These are phyloP conservation scores for Philhelius pedissequus DNA, from an alignment of 2,888 invertebrate species.

Conservation along the genomic window DNA sequence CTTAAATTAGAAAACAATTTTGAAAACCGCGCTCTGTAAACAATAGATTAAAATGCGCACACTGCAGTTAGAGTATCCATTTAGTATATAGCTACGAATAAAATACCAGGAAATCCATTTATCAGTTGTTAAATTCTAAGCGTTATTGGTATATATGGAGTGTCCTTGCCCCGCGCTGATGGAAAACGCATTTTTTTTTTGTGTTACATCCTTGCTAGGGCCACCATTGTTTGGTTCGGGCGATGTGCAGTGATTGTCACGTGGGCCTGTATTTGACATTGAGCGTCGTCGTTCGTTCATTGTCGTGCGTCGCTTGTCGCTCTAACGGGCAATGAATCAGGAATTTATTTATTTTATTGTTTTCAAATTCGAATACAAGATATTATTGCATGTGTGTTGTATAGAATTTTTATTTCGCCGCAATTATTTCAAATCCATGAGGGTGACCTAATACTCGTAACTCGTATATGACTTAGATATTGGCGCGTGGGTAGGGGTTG, in stretches of 20 bases:
- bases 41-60: constrained; percentile 39
- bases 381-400: constrained; percentile 5
- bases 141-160: background rate
- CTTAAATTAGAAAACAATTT: constrained; percentile 12
- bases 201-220: constrained; percentile 37
- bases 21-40: background rate
- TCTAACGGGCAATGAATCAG: constrained; percentile 15
- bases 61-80: constrained; percentile 20
- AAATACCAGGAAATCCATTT: constrained; percentile 39
- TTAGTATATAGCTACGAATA: background rate
- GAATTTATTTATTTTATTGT: constrained; percentile 38
- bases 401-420: constrained; percentile 15
- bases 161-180: background rate
- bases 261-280: constrained; percentile 61
- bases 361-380: constrained; percentile 45
- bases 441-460: too few relatives aligned
- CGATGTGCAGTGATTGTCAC: constrained; percentile 41
- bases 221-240: constrained; percentile 52
- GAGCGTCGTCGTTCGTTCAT: constrained; percentile 53
- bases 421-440: background rate
- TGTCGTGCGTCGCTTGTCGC: constrained; percentile 25
- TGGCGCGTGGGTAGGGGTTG: constrained; percentile 15
- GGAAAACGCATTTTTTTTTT: constrained; percentile 13
- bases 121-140: constrained; percentile 27
- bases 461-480: background rate